phyloP scores from a whole-genome alignment of 2,113 vertebrate species.

The Tupaia tana region DNA sequence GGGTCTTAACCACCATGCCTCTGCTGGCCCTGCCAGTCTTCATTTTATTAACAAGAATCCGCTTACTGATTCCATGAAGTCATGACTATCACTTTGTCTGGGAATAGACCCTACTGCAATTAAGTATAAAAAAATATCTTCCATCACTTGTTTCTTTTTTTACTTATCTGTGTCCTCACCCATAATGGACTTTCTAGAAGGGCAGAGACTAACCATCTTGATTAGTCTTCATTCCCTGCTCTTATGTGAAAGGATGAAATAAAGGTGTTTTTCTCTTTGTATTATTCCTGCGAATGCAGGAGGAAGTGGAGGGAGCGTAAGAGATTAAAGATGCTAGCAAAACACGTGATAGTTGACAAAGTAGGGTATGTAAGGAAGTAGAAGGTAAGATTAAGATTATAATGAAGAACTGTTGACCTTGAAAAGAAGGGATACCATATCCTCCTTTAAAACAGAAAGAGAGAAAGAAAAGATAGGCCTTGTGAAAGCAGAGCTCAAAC shows the following conservation, averaged over 20 bases:
- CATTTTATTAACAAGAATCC: too few species aligned
- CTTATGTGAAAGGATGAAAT: not conserved
- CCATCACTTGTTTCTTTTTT: not conserved
- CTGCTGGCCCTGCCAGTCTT: too few species aligned
- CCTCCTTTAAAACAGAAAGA: not conserved
- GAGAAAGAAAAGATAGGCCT: not conserved
- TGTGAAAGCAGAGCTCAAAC: not conserved
- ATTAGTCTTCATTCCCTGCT: not conserved
- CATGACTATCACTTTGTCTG: too few species aligned
- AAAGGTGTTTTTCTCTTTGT: not conserved
- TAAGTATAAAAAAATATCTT: too few species aligned
- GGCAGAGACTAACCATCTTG: not conserved
- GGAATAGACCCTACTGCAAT: too few species aligned
- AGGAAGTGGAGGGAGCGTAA: not conserved
- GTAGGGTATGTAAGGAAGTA: not conserved
- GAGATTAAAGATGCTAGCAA: not conserved
- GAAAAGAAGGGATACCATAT: not conserved
- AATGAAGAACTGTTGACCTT: not conserved
- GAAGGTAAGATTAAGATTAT: not conserved
- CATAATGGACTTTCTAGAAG: not conserved
- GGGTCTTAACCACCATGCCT: too few species aligned
- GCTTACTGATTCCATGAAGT: too few species aligned
- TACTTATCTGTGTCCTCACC: not conserved
- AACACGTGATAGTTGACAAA: not conserved
- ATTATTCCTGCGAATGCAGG: not conserved